phyloP scores from a whole-genome alignment of 2,888 invertebrate species.

The Antheraea yamamai region DNA sequence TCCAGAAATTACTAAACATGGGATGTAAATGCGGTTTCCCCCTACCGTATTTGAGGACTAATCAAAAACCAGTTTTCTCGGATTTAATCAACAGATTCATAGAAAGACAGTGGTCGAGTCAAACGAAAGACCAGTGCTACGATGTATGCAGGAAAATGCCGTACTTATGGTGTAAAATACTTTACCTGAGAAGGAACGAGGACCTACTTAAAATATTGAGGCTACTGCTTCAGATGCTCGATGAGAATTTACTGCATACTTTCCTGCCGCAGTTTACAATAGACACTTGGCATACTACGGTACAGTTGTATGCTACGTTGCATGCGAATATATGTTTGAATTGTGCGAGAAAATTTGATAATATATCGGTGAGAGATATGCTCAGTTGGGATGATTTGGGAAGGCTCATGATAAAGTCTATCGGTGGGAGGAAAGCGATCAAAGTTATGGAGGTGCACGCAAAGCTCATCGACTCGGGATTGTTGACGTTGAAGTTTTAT shows the following conservation, averaged over 20 bases:
- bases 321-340: constrained; percentile 83
- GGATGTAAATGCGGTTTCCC: constrained; percentile 84
- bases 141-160: constrained; percentile 83
- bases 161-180: constrained; percentile 83
- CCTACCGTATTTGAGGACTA: constrained; percentile 72
- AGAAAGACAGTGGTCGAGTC: constrained; percentile 70
- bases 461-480: constrained; percentile 77
- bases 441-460: constrained; percentile 81
- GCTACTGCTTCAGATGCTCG: constrained; percentile 83
- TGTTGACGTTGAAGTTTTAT: constrained; percentile 84
- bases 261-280: constrained; percentile 80
- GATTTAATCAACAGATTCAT: constrained; percentile 82
- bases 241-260: constrained; percentile 78
- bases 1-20: constrained; percentile 59
- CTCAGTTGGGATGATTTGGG: constrained; percentile 84
- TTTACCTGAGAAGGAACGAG: constrained; percentile 74
- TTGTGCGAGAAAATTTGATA: constrained; percentile 78
- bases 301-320: constrained; percentile 80
- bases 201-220: constrained; percentile 78
- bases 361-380: constrained; percentile 72
- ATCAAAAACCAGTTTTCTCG: constrained; percentile 72
- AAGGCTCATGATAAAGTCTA: constrained; percentile 81
- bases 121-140: constrained; percentile 71
- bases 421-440: constrained; percentile 82
- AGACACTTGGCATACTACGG: constrained; percentile 82